Base-by-base conservation (phyloP, 2,888 invertebrate genomes). In the Creontiades dilutus region DNA sequence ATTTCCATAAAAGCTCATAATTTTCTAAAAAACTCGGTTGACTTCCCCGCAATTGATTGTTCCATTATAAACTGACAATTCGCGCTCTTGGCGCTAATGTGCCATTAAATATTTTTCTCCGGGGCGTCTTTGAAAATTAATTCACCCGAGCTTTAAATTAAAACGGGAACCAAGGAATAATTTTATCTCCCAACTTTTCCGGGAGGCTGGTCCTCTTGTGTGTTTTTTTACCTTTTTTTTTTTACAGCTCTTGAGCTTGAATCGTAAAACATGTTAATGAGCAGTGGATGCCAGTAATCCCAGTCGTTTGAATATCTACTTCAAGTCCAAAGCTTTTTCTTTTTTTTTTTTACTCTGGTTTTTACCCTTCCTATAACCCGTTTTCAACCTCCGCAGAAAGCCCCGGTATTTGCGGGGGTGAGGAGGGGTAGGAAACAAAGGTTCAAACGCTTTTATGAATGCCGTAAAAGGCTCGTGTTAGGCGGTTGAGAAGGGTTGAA, bases 211-310 rank as follows among this genome's bases (percentile, higher is more conserved):
- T 82, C 82, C 82, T 14, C 47, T 52, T 27, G 47, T 52, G 13
- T 82, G 52, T 14, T 47, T 48, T 23, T 81, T 81, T 19, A 3
- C 37, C 14, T 80, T 37, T 80, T 13, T 82, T 82, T 82, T 46
- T 82, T 27, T 82, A 3, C 47, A 27, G 27, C 27, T 52, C 78
- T 78, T 78, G 82, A 68, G 68, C 47, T 68, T 75, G 75, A 86
- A 86, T 75, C 86, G 86, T 86, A 86, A 86, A 86, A 86, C 86
- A 86, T 86, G 86, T 61, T 86, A 86, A 86, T 86, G 86, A 86
- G 86, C 75, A 37, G 75, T 37, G 75, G 86, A 68, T 86, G 82
- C 75, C 75, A 23, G 86, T 68, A 86, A 86, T 68, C 48, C 86
- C 19, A 28, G 86, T 82, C 82, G 82, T 75, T 86, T 37, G 86